These are phyloP conservation scores for Polyergus mexicanus DNA, from an alignment of 1,140 invertebrate species.

Conservation along the genomic window DNA sequence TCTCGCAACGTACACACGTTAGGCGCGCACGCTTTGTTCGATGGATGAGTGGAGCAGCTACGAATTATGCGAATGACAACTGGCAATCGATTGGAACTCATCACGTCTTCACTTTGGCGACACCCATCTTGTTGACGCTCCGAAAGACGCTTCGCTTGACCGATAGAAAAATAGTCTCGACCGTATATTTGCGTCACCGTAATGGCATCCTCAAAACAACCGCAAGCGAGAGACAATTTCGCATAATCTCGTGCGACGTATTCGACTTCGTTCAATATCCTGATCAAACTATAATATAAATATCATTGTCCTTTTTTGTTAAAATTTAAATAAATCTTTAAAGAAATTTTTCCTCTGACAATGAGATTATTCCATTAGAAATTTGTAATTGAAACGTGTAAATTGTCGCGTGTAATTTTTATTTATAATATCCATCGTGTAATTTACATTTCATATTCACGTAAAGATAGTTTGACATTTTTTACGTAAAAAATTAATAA, in stretches of 20 bases:
- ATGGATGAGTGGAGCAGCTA: slow-evolving; percentile 37
- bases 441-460: background rate
- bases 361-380: background rate
- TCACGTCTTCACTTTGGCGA: slow-evolving; percentile 4
- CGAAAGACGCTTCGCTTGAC: slow-evolving; percentile 34
- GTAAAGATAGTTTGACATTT: background rate
- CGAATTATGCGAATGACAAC: slow-evolving; percentile 60
- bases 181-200: slow-evolving; percentile 20
- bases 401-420: background rate
- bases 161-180: slow-evolving; percentile 52
- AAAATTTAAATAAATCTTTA: background rate
- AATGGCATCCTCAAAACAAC: slow-evolving; percentile 35
- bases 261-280: slow-evolving; percentile 30
- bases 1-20: slow-evolving; percentile 29
- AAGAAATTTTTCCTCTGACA: background rate
- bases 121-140: slow-evolving; percentile 13
- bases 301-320: background rate
- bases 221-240: slow-evolving; percentile 9
- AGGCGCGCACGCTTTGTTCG: slow-evolving; percentile 44
- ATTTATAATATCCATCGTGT: background rate
- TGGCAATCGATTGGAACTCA: slow-evolving; percentile 59
- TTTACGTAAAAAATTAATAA: background rate
- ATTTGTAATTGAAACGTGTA: background rate
- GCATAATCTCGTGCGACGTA: slow-evolving; percentile 31
- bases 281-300: background rate